phyloP scores from a whole-genome alignment of 92 coral and sea anemone genomes.

The Palythoa heliodiscus region DNA sequence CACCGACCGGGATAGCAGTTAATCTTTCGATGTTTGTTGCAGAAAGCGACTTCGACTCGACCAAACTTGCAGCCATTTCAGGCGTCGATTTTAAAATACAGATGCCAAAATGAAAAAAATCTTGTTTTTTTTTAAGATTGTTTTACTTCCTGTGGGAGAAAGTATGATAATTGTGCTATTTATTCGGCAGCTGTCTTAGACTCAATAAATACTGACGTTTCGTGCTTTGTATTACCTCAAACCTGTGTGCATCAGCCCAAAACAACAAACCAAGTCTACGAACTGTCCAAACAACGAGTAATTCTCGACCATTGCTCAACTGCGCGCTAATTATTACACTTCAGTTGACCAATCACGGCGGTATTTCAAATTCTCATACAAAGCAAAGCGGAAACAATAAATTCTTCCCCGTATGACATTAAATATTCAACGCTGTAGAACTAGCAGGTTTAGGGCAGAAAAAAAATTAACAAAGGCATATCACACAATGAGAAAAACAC shows the following conservation, averaged over 20 bases:
- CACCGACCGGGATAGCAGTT: conserved; percentile 79
- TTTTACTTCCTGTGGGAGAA: neutral
- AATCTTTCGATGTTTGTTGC: conserved; percentile 71
- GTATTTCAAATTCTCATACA: neutral
- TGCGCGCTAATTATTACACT: neutral
- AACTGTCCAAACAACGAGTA: conserved; percentile 11
- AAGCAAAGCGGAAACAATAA: neutral
- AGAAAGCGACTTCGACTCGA: conserved; percentile 52
- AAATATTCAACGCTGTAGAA: conserved; percentile 9
- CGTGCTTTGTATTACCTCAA: neutral
- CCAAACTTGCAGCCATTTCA: conserved; percentile 35
- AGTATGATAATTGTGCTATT: neutral
- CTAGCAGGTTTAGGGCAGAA: neutral
- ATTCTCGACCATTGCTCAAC: neutral
- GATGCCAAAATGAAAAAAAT: neutral
- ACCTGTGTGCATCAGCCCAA: neutral
- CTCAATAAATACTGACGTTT: neutral
- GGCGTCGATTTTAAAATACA: neutral
- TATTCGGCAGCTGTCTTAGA: neutral
- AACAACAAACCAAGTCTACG: neutral
- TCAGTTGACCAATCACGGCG: conserved; percentile 8
- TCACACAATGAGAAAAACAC: neutral
- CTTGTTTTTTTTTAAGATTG: neutral
- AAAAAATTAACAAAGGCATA: no score
- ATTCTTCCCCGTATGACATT: neutral